phyloP scores from a whole-genome alignment of 2,888 invertebrate species.

The Nephrotoma guestfalica region DNA sequence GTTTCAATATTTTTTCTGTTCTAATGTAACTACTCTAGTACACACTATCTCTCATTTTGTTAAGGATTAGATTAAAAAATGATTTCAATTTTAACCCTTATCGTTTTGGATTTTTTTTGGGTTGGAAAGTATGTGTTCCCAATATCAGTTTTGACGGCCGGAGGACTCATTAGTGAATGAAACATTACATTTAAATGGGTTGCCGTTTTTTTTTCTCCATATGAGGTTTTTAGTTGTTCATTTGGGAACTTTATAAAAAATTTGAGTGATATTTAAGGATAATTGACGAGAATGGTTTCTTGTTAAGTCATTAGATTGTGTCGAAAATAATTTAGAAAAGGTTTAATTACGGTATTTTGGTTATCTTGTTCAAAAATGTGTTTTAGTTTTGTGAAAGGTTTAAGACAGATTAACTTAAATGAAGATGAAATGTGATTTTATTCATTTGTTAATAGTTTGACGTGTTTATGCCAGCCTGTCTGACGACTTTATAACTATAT shows the following conservation, averaged over 20 bases:
- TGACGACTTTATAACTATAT: background rate
- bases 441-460: background rate
- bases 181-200: background rate
- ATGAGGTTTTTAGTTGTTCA: background rate
- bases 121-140: background rate
- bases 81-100: background rate
- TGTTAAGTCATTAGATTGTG: background rate
- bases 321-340: background rate
- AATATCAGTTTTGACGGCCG: background rate
- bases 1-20: background rate
- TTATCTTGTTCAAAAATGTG: background rate
- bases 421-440: background rate
- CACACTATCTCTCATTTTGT: background rate
- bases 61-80: background rate
- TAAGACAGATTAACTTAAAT: background rate
- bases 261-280: background rate
- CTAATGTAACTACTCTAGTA: background rate
- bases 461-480: background rate
- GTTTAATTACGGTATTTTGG: background rate
- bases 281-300: background rate
- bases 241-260: background rate
- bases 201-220: background rate
- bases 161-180: background rate
- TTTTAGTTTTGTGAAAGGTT: background rate
- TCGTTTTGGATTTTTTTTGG: background rate